These are phyloP conservation scores for Theretra japonica DNA, from an alignment of 2,888 invertebrate genomes.

Conservation along the genomic window DNA sequence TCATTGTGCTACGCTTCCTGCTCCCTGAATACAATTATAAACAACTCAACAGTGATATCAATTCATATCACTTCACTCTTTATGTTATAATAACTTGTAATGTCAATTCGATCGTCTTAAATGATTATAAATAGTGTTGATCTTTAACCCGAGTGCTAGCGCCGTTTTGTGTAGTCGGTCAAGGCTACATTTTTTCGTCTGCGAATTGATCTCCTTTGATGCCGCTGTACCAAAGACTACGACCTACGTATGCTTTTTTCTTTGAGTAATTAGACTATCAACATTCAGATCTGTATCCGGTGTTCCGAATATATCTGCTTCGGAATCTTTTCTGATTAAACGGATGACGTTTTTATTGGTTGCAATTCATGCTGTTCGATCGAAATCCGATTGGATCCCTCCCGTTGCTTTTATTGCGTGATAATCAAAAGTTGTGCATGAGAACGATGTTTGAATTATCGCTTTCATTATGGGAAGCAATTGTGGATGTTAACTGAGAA, in stretches of 20 bases:
- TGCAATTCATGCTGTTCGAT: conserved; percentile 1
- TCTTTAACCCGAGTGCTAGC: conserved; percentile 58
- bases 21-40: conserved; percentile 18
- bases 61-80: conserved; percentile 33
- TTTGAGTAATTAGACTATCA: conserved; percentile 14
- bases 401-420: neutral
- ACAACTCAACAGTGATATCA: conserved; percentile 21
- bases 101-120: conserved; percentile 57
- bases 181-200: conserved; percentile 58
- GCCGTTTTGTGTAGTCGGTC: conserved; percentile 56
- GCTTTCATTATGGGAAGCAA: conserved; percentile 4
- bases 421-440: neutral
- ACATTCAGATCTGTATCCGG: conserved; percentile 12
- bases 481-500: conserved; percentile 12
- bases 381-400: neutral
- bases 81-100: conserved; percentile 43
- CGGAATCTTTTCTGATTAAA: neutral
- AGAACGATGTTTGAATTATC: neutral
- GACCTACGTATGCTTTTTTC: conserved; percentile 35
- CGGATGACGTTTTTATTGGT: conserved; percentile 1
- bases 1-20: conserved; percentile 2
- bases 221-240: conserved; percentile 48
- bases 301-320: neutral
- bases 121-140: conserved; percentile 69
- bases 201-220: conserved; percentile 54